A percentile compares a stretch with the other conserved stretches of the same genome.
phyloP scores from a whole-genome alignment of 2,888 invertebrate genomes.

The Tachina grossa region DNA sequence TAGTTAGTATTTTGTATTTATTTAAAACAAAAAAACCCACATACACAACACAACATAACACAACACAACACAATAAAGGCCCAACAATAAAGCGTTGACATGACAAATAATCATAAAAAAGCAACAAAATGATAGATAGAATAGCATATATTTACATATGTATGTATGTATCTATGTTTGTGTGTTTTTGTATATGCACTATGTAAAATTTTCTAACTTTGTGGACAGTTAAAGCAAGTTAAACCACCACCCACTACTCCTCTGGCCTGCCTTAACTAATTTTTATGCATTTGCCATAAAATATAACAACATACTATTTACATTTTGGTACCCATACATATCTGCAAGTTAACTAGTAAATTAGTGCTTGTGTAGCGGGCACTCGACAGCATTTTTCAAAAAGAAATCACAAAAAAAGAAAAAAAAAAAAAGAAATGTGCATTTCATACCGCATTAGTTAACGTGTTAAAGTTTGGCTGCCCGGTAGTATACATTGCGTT shows the following conservation, averaged over 20 bases:
- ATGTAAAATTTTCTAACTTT: conserved; percentile 50
- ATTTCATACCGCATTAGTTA: conserved; percentile 64
- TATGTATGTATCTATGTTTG: too few relatives aligned
- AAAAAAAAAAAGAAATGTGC: conserved; percentile 2
- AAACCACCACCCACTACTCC: background rate
- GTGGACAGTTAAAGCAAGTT: conserved; percentile 22
- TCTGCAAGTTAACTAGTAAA: conserved; percentile 48
- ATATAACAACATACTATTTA: background rate
- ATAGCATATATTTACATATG: background rate
- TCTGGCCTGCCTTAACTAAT: too few relatives aligned
- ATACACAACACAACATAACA: conserved; percentile 9
- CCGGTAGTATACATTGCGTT: conserved; percentile 40
- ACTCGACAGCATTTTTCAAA: background rate
- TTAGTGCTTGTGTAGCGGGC: conserved; percentile 36
- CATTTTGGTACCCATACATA: conserved; percentile 12
- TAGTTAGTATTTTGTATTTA: conserved; percentile 58
- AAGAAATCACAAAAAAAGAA: background rate
- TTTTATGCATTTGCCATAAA: conserved; percentile 19
- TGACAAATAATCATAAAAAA: conserved; percentile 71
- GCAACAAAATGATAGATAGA: conserved; percentile 51
- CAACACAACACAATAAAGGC: conserved; percentile 35
- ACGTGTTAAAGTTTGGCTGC: conserved; percentile 61
- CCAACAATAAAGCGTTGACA: conserved; percentile 68
- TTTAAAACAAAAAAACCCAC: conserved; percentile 44
- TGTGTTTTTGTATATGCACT: background rate